A percentile compares a stretch with the other conserved stretches of the same genome.
Conservation (phyloP, 2,113 vertebrate genomes). For the Bos indicus region DNA sequence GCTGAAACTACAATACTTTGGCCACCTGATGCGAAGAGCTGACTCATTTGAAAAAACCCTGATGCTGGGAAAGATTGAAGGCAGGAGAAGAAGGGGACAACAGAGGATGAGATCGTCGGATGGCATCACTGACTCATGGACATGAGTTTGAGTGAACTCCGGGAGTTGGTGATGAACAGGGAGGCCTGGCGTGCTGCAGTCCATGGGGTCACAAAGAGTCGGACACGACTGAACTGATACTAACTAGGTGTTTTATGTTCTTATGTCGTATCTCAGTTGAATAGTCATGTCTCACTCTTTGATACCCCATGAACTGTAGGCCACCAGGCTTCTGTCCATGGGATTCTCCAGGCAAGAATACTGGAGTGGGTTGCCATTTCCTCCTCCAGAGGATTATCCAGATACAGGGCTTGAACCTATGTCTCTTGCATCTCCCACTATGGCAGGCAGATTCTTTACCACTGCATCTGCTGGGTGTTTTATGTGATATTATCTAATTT, state of each 20-base stretch:
- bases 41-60: neutral
- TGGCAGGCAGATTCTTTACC: neutral
- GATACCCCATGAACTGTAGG: neutral
- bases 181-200: neutral
- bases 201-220: fast-evolving
- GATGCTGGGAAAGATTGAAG: neutral
- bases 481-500: neutral
- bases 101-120: neutral
- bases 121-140: neutral
- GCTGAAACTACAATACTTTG: neutral
- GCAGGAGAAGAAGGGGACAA: neutral
- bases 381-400: neutral
- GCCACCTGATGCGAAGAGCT: neutral
- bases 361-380: neutral
- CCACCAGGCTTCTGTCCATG: neutral
- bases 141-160: neutral
- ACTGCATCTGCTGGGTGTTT: neutral
- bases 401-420: neutral
- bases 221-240: neutral
- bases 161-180: neutral
- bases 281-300: neutral
- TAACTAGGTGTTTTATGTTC: neutral
- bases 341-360: neutral
- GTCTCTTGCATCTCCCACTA: fast-evolving
- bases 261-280: neutral